A percentile compares a stretch with the other conserved stretches of the same genome.
phyloP scores from a whole-genome alignment of 2,888 invertebrate species.

The Patella pellucida region DNA sequence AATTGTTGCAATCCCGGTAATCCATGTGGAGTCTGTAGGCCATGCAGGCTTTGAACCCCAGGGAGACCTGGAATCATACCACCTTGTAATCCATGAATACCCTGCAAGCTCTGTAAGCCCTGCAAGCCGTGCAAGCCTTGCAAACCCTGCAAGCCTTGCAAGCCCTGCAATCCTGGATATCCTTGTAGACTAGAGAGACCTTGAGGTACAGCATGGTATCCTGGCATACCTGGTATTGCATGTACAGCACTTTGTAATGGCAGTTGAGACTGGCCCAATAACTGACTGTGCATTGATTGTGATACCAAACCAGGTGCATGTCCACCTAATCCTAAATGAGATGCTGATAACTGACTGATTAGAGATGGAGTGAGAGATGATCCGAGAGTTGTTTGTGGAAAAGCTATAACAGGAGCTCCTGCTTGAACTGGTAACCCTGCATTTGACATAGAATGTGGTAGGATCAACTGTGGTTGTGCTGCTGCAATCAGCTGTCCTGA shows the following conservation, averaged over 20 bases:
- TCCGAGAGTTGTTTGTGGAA: constrained; percentile 43
- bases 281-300: constrained; percentile 28
- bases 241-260: background rate
- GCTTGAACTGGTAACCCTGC: constrained; percentile 54
- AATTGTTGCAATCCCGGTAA: constrained; percentile 22
- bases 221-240: constrained; percentile 27
- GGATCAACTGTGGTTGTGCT: constrained; percentile 23
- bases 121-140: background rate
- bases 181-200: constrained; percentile 25
- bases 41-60: background rate
- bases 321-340: constrained; percentile 35
- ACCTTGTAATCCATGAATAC: constrained; percentile 6
- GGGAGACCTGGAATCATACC: background rate
- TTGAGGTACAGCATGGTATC: constrained; percentile 31
- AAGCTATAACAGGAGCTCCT: constrained; percentile 57
- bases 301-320: constrained; percentile 18
- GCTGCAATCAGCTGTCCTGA: constrained; percentile 30
- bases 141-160: background rate
- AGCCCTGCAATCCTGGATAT: background rate
- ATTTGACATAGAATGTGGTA: constrained; percentile 35
- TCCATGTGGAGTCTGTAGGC: background rate
- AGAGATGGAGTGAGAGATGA: constrained; percentile 23
- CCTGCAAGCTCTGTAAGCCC: constrained; percentile 20
- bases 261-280: constrained; percentile 29
- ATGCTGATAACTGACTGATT: constrained; percentile 37